A percentile compares a stretch with the other conserved stretches of the same genome.
These are phyloP conservation scores for Tholera decimalis DNA, from an alignment of 2,888 invertebrate species.

Conservation along the genomic window DNA sequence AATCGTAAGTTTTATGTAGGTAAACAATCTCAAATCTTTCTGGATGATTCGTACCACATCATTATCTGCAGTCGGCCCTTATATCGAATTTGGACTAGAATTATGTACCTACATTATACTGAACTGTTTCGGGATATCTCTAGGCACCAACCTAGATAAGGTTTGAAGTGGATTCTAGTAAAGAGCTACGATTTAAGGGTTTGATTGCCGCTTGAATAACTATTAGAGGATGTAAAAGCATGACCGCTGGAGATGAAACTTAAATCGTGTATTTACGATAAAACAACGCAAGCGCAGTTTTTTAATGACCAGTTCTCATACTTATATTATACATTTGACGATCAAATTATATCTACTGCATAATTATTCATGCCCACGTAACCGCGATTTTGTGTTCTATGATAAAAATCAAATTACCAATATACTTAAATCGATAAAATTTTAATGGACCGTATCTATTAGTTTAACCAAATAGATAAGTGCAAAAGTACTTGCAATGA, in stretches of 20 bases:
- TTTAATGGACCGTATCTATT: constrained; percentile 23
- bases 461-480: constrained; percentile 37
- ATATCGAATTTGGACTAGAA: constrained; percentile 5
- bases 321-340: constrained; percentile 2
- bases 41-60: constrained; percentile 10
- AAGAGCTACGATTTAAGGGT: constrained; percentile 7
- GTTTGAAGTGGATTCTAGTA: constrained; percentile 12
- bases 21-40: constrained; percentile 7
- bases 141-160: constrained; percentile 10
- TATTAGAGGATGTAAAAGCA: constrained; percentile 8
- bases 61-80: constrained; percentile 17
- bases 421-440: constrained; percentile 36
- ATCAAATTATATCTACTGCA: constrained; percentile 11
- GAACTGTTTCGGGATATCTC: constrained; percentile 6
- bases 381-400: constrained; percentile 12
- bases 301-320: constrained; percentile 12
- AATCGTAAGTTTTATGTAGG: constrained; percentile 6
- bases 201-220: constrained; percentile 10
- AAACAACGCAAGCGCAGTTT: constrained; percentile 26
- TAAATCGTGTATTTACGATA: constrained; percentile 1
- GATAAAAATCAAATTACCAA: constrained; percentile 20
- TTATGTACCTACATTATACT: constrained; percentile 12
- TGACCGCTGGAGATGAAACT: constrained; percentile 13
- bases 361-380: constrained; percentile 15
- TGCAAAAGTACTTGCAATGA: constrained; percentile 7